Conservation (phyloP, 2,888 invertebrate genomes). For the Volucella bombylans region DNA sequence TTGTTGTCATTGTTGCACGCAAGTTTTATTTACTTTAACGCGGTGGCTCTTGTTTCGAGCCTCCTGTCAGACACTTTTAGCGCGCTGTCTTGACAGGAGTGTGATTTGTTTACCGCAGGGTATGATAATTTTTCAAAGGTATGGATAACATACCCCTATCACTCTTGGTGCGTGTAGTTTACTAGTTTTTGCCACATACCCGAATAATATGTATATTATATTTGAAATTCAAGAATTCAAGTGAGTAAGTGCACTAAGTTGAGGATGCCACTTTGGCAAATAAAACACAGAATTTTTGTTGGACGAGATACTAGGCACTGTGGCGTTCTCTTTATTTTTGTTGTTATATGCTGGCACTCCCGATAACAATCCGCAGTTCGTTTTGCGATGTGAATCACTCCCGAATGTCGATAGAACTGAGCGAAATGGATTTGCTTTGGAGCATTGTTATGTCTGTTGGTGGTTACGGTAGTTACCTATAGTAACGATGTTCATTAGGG, state of each 20-base stretch:
- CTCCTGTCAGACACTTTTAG: slow-evolving; percentile 55
- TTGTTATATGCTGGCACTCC: not conserved
- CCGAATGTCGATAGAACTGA: slow-evolving; percentile 68
- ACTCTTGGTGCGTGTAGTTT: no score
- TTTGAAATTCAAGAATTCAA: no score
- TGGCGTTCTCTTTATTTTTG: not conserved
- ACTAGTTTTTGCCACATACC: no score
- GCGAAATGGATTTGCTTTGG: slow-evolving; percentile 38
- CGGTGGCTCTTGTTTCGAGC: slow-evolving; percentile 20
- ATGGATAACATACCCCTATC: not conserved
- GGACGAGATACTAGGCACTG: not conserved
- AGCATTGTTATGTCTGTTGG: slow-evolving; percentile 79
- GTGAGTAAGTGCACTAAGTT: no score
- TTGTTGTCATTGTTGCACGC: slow-evolving; percentile 64
- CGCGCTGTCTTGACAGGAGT: slow-evolving; percentile 32
- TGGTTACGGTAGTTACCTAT: slow-evolving; percentile 81
- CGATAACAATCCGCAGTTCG: slow-evolving; percentile 4
- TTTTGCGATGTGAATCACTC: slow-evolving; percentile 54
- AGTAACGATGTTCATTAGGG: slow-evolving; percentile 79
- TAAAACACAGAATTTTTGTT: no score
- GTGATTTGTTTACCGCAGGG: slow-evolving; percentile 28
- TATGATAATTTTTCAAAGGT: slow-evolving; percentile 5
- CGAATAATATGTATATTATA: no score
- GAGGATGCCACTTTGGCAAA: no score
- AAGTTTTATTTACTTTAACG: slow-evolving; percentile 65